phyloP scores from a whole-genome alignment of 1,140 invertebrate genomes.

The Drosophila sucinea region DNA sequence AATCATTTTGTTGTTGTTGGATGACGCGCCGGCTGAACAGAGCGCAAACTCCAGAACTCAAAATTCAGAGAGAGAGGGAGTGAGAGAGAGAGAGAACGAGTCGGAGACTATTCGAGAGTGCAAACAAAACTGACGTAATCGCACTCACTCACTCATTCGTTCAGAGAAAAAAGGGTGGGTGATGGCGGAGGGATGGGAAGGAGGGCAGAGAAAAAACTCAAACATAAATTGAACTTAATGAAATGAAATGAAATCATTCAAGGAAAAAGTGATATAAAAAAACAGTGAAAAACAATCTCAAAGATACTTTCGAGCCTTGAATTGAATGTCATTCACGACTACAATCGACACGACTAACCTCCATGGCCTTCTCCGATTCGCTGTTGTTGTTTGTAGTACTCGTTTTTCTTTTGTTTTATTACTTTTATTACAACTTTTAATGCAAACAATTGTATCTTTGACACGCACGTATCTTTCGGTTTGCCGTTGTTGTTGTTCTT shows the following conservation, averaged over 20 bases:
- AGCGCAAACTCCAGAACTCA: slow-evolving; percentile 74
- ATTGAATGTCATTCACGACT: slow-evolving; percentile 31
- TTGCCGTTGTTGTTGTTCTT: slow-evolving; percentile 16
- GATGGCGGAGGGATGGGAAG: slow-evolving; percentile 23
- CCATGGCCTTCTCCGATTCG: slow-evolving; percentile 45
- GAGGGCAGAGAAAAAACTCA: slow-evolving; percentile 23
- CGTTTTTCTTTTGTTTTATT: slow-evolving; percentile 36
- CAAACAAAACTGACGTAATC: slow-evolving; percentile 73
- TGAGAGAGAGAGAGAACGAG: slow-evolving; percentile 6
- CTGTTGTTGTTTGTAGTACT: slow-evolving; percentile 31
- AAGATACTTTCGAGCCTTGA: slow-evolving; percentile 27
- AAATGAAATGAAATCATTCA: slow-evolving; percentile 77
- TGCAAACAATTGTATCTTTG: slow-evolving; percentile 35
- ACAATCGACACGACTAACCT: slow-evolving; percentile 57
- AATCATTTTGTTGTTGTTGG: neutral
- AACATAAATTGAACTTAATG: slow-evolving; percentile 45
- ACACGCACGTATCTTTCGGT: slow-evolving; percentile 58
- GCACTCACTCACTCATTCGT: slow-evolving; percentile 4
- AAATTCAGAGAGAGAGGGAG: slow-evolving; percentile 17
- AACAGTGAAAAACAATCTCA: slow-evolving; percentile 58
- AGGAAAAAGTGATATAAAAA: slow-evolving; percentile 51
- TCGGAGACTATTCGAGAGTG: neutral
- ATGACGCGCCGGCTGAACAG: slow-evolving; percentile 27
- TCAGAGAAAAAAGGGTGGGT: slow-evolving; percentile 14
- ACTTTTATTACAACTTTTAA: slow-evolving; percentile 6